These are phyloP conservation scores for Callochromis pleurospilus DNA, from an alignment of 2,113 vertebrate genomes.

Conservation along the genomic window DNA sequence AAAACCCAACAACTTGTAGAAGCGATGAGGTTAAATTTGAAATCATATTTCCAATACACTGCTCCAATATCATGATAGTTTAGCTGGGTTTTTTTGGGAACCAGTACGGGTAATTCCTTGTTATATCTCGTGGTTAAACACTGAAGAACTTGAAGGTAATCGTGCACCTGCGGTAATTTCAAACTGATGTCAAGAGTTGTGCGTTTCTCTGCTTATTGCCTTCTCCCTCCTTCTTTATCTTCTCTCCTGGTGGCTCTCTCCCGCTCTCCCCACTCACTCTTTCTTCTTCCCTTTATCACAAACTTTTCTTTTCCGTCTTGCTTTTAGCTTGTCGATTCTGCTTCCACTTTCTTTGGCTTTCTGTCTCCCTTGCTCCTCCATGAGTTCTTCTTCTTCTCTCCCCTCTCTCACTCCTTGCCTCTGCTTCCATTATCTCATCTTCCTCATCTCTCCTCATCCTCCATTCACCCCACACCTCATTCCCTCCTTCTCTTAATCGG, in stretches of 20 bases:
- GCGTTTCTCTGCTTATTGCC: slow-evolving; percentile 3
- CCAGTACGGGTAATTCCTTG: background rate
- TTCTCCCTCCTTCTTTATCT: slow-evolving; percentile 4
- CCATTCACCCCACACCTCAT: background rate
- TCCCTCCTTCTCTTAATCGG: slow-evolving; percentile 32
- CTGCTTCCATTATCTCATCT: slow-evolving; percentile 30
- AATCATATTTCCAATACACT: background rate
- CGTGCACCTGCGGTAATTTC: background rate
- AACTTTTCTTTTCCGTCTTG: background rate
- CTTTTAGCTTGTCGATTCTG: background rate
- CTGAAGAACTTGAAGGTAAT: background rate
- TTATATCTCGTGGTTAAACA: background rate
- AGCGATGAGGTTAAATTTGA: background rate
- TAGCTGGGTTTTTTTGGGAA: background rate
- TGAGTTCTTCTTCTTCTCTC: background rate
- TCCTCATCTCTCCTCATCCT: background rate
- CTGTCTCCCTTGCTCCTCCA: background rate
- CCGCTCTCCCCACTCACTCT: background rate
- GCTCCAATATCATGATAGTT: background rate
- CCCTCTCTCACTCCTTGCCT: background rate
- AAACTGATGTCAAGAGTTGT: background rate
- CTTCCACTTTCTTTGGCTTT: background rate
- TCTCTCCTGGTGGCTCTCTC: background rate
- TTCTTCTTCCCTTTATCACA: background rate
- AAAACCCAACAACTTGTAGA: background rate